These are phyloP conservation scores for Anthrax anthrax DNA, from an alignment of 2,888 invertebrate species.

Conservation along the genomic window DNA sequence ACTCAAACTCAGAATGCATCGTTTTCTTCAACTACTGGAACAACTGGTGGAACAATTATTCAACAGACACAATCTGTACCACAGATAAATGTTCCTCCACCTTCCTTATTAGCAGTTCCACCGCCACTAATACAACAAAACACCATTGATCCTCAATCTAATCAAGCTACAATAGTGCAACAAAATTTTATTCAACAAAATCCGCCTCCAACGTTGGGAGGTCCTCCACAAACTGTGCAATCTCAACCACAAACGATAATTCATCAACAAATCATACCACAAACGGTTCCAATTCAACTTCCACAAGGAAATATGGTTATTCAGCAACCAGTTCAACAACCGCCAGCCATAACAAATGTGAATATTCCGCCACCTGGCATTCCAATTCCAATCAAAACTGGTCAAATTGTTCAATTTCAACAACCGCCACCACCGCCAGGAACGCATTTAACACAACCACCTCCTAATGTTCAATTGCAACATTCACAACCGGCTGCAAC, in stretches of 20 bases:
- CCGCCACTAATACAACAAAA: conserved; percentile 10
- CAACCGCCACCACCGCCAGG: conserved; percentile 11
- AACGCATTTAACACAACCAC: conserved; percentile 13
- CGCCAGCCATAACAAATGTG: conserved; percentile 13
- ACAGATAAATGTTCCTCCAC: conserved; percentile 18
- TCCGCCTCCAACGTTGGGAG: conserved; percentile 8
- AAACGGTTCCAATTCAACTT: conserved; percentile 16
- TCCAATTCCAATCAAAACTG: conserved; percentile 13
- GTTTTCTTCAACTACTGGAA: background rate
- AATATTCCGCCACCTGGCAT: conserved; percentile 12
- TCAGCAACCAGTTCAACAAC: conserved; percentile 11
- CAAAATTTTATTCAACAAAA: conserved; percentile 12
- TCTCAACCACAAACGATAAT: conserved; percentile 13
- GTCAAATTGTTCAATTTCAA: conserved; percentile 14
- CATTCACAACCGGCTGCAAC: conserved; percentile 7
- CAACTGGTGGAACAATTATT: conserved; percentile 1
- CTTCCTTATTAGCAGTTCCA: conserved; percentile 11
- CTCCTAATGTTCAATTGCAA: conserved; percentile 15
- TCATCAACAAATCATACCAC: conserved; percentile 17
- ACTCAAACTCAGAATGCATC: conserved; percentile 7
- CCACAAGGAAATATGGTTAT: conserved; percentile 18
- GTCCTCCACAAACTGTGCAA: conserved; percentile 9
- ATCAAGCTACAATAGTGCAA: conserved; percentile 9
- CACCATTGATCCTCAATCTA: conserved; percentile 6
- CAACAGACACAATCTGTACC: conserved; percentile 12